A percentile compares a stretch with the other conserved stretches of the same genome.
Conservation (phyloP, 1,140 invertebrate genomes). For the Thaumetopoea pityocampa region DNA sequence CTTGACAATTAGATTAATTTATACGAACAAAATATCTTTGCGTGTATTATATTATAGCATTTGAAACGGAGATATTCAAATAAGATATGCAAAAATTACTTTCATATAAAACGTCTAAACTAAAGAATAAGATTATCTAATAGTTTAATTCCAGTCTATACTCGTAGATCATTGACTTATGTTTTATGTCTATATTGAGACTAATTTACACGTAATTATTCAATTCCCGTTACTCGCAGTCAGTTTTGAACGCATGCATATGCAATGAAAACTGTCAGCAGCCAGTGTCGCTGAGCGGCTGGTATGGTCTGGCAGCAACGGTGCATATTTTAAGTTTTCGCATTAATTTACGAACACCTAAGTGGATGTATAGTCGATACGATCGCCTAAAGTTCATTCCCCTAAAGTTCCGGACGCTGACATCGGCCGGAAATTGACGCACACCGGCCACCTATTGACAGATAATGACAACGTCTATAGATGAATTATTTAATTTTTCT, state of each 20-base stretch:
- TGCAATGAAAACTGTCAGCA: background rate
- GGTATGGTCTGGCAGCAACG: background rate
- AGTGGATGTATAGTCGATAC: slow-evolving; percentile 16
- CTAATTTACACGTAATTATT: no score
- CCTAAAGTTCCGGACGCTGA: slow-evolving; percentile 31
- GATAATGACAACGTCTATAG: slow-evolving; percentile 5
- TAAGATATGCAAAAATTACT: no score
- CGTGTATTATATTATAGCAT: no score
- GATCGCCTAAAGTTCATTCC: slow-evolving; percentile 37
- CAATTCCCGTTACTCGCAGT: no score
- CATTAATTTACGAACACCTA: slow-evolving; percentile 18
- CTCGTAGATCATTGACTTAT: no score
- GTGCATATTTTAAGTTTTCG: slow-evolving; percentile 26
- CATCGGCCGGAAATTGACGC: slow-evolving; percentile 26
- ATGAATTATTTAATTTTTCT: background rate
- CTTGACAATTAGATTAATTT: no score
- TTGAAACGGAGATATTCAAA: no score
- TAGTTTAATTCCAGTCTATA: no score
- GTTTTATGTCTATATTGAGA: no score
- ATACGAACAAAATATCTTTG: no score
- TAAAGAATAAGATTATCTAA: no score
- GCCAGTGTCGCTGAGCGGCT: background rate
- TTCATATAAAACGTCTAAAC: no score
- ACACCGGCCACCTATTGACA: slow-evolving; percentile 2
- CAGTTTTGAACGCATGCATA: background rate